Conservation (phyloP, 2,888 invertebrate genomes). For the Limnephilus auricula region DNA sequence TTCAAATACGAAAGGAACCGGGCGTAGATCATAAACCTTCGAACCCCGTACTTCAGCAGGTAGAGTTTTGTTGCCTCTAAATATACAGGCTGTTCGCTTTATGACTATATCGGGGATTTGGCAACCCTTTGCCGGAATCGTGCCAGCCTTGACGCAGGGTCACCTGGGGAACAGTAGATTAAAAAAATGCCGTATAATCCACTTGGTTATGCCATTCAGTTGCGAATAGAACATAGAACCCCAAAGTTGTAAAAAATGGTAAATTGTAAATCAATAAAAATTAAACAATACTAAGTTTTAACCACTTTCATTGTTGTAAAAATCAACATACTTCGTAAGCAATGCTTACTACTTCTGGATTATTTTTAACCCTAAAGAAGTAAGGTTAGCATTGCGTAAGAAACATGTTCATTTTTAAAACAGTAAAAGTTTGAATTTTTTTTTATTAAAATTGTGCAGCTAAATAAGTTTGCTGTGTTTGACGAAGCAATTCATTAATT, state of each 20-base stretch:
- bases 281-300: too few species aligned
- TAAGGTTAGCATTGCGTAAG: too few species aligned
- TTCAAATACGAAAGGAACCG: constrained; percentile 60
- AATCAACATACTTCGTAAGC: too few species aligned
- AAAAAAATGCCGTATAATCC: background rate
- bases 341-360: too few species aligned
- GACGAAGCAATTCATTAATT: too few species aligned
- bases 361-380: too few species aligned
- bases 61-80: constrained; percentile 58
- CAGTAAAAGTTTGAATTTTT: too few species aligned
- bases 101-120: background rate
- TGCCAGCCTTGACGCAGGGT: background rate
- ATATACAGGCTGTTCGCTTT: constrained; percentile 44
- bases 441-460: too few species aligned
- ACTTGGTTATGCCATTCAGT: background rate
- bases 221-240: background rate
- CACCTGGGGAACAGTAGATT: background rate
- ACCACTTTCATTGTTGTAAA: too few species aligned
- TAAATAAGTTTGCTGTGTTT: too few species aligned
- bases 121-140: background rate
- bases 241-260: background rate
- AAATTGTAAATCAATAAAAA: background rate
- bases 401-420: too few species aligned
- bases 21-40: constrained; percentile 59
- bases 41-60: constrained; percentile 50